Base-by-base conservation (phyloP, 2,888 invertebrate genomes). In the Mesorhabditis belari region DNA sequence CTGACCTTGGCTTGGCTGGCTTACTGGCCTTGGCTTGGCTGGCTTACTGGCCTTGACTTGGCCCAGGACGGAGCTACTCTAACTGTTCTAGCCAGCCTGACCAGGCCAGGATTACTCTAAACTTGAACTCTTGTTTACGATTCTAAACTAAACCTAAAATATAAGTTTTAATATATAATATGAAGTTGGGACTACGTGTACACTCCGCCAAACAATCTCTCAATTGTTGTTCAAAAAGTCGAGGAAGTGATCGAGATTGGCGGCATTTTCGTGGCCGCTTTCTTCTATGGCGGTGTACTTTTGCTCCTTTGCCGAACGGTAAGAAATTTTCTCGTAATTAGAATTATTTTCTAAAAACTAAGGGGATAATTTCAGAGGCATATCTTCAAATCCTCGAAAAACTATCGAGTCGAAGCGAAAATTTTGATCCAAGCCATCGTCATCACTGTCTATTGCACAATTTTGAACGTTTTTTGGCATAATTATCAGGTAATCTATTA, bases 171-270 rank as follows among this genome's bases (percentile, higher is more conserved):
- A n/a, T n/a, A n/a, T n/a, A n/a, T n/a, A n/a, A n/a, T n/a, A n/a
- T n/a, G n/a, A 58, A 61, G 61, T n/a, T 76, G 76, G 76, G 70
- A 67, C 54, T 76, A 75, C 57, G 75, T 74, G 51, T 56, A 65
- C 49, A 57, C 54, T n/a, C 25, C 64, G 4, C 35, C 58, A 0
- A 64, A 63, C 12, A n/a, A n/a, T n/a, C n/a, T n/a, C n/a, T 69
- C 71, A 17, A 27, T 50, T 2, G 54, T 57, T 49, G 73, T 76
- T 5, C 73, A 75, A 63, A 62, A 26, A 23, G 24, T 65, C 26
- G 76, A 75, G 61, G 71, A 71, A 72, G 60, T 65, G 50, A 72
- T 76, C 55, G 76, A 76, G 63, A 56, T 76, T 17, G 74, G 73
- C 6, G 73, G 73, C 5, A 75, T 75, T 5, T 67, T 69, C 24